Evolutionary conservation across 1,140 invertebrate genomes (phyloP).

Genomic region (Chelonus insularis): DNA sequence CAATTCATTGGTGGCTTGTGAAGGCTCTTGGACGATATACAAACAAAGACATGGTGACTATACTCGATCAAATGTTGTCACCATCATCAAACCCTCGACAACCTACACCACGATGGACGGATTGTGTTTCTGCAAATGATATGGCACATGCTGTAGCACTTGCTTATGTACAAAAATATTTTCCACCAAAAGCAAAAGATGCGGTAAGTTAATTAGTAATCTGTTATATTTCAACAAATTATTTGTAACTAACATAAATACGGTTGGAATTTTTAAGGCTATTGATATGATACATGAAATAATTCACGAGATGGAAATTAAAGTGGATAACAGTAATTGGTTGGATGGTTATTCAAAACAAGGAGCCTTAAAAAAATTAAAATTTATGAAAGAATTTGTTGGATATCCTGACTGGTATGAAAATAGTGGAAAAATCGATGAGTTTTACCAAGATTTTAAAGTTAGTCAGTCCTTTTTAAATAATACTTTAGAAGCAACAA

Average conservation of each 20-base stretch:
- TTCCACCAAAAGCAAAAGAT: slow-evolving; percentile 27
- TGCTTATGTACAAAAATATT: slow-evolving; percentile 6
- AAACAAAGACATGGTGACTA: not conserved
- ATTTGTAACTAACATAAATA: too few species aligned
- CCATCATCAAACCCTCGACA: not conserved
- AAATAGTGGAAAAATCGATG: slow-evolving; percentile 69
- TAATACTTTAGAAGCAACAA: slow-evolving; percentile 12
- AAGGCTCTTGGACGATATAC: not conserved
- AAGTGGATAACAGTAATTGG: slow-evolving; percentile 76
- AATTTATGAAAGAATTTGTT: slow-evolving; percentile 82
- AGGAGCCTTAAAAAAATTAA: slow-evolving; percentile 79
- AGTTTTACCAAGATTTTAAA: slow-evolving; percentile 72
- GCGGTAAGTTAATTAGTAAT: not conserved
- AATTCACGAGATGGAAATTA: slow-evolving; percentile 57
- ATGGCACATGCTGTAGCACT: not conserved
- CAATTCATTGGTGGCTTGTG: slow-evolving; percentile 7
- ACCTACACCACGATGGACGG: not conserved
- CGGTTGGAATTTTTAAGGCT: not conserved
- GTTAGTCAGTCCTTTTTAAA: slow-evolving; percentile 38
- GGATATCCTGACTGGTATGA: slow-evolving; percentile 89
- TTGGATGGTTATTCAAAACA: slow-evolving; percentile 79
- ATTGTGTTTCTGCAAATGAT: not conserved
- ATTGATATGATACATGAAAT: slow-evolving; percentile 3
- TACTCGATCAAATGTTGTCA: not conserved
- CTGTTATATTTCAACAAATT: not conserved